phyloP scores from a whole-genome alignment of 1,140 invertebrate genomes.

The Rhopalosiphum maidis region DNA sequence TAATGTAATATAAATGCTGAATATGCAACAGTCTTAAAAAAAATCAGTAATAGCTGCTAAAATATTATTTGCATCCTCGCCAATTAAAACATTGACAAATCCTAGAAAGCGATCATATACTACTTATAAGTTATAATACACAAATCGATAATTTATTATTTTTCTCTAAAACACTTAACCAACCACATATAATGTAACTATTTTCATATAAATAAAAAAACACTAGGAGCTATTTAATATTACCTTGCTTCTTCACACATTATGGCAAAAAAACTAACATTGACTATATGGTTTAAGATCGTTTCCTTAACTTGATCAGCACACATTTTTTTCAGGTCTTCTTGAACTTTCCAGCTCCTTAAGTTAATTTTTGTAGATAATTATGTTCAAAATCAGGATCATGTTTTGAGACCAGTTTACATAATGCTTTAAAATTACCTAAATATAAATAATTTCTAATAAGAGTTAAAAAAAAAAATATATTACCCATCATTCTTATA shows the following conservation, averaged over 20 bases:
- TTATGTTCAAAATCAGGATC: background rate
- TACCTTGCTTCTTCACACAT: background rate
- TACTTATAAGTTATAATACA: background rate
- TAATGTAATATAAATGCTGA: too few relatives aligned
- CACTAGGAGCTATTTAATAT: background rate
- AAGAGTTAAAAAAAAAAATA: background rate
- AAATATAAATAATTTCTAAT: too few relatives aligned
- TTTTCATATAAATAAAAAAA: background rate
- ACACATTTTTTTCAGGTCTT: background rate
- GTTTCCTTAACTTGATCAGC: background rate
- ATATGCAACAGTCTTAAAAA: too few relatives aligned
- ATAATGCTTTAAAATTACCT: slow-evolving; percentile 3
- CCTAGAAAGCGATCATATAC: too few relatives aligned
- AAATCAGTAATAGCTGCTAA: too few relatives aligned
- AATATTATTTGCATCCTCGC: too few relatives aligned
- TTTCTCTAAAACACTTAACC: background rate
- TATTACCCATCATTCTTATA: background rate
- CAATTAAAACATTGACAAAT: too few relatives aligned
- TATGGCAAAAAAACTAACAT: background rate
- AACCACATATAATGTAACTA: background rate
- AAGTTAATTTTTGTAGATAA: background rate
- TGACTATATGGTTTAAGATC: background rate
- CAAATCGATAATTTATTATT: background rate
- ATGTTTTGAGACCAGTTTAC: background rate
- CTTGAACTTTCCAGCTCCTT: background rate